Conservation (phyloP, 2,797 vertebrate species). For the Chaunax sp. region DNA sequence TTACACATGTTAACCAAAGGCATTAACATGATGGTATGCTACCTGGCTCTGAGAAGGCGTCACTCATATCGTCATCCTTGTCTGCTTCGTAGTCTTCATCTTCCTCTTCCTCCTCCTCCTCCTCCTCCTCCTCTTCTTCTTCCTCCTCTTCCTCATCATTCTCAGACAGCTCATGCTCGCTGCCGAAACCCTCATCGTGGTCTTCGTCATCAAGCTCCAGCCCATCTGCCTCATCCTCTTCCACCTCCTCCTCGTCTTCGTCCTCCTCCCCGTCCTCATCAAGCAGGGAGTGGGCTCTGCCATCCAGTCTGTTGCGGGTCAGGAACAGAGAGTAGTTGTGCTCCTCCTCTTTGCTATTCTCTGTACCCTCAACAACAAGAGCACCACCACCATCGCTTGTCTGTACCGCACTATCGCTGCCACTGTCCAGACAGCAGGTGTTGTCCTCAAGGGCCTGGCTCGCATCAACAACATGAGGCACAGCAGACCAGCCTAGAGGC, state of each 20-base stretch:
- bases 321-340: slow-evolving; percentile 99
- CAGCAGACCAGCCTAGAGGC: slow-evolving; percentile 46
- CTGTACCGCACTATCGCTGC: slow-evolving; percentile 67
- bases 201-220: slow-evolving; percentile 91
- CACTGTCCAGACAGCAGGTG: slow-evolving; percentile 76
- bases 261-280: slow-evolving; percentile 89
- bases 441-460: slow-evolving; percentile 69
- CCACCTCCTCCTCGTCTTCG: slow-evolving; percentile 84
- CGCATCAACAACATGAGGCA: slow-evolving; percentile 81
- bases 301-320: slow-evolving; percentile 87
- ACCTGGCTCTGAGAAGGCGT: slow-evolving; percentile 98
- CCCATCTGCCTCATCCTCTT: slow-evolving; percentile 89
- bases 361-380: slow-evolving; percentile 82
- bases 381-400: slow-evolving; percentile 67
- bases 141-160: slow-evolving; percentile 91
- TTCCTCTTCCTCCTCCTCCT: slow-evolving; percentile 91
- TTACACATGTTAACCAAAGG: not conserved
- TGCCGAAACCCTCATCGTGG: slow-evolving; percentile 96
- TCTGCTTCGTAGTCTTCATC: slow-evolving; percentile 87
- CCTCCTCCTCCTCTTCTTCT: slow-evolving; percentile 87
- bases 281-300: slow-evolving; percentile 81
- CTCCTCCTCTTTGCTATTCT: slow-evolving; percentile 98
- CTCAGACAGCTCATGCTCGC: slow-evolving; percentile 96
- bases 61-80: slow-evolving; percentile 92
- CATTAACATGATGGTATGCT: slow-evolving; percentile 32